phyloP scores from a whole-genome alignment of 1,140 invertebrate genomes.

The Listronotus oregonensis region DNA sequence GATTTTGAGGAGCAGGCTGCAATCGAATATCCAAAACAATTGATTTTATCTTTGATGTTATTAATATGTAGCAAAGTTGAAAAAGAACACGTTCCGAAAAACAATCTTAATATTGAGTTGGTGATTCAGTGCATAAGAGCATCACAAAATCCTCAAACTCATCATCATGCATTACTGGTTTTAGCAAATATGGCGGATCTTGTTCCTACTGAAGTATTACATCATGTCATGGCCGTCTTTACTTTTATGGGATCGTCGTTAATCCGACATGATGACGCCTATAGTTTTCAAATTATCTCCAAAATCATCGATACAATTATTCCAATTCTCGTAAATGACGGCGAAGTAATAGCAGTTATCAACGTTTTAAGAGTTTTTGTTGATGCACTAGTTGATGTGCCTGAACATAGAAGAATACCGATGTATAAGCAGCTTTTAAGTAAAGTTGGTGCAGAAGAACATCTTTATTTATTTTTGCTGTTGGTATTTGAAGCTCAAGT shows the following conservation, averaged over 20 bases:
- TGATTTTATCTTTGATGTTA: conserved; percentile 78
- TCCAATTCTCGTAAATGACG: conserved; percentile 75
- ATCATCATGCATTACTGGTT: conserved; percentile 86
- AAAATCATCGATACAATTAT: conserved; percentile 90
- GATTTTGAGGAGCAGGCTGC: conserved; percentile 80
- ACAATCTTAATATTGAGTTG: conserved; percentile 76
- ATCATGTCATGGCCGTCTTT: conserved; percentile 93
- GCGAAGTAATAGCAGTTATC: conserved; percentile 59
- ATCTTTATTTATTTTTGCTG: conserved; percentile 79
- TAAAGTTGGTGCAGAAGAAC: conserved; percentile 69
- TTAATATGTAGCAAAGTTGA: conserved; percentile 65
- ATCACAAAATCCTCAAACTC: conserved; percentile 91
- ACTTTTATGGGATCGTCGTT: conserved; percentile 94
- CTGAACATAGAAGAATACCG: conserved; percentile 80
- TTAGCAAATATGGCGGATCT: conserved; percentile 76
- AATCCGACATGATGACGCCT: conserved; percentile 88
- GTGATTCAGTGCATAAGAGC: conserved; percentile 86
- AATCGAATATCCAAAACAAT: conserved; percentile 89
- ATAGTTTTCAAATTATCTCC: conserved; percentile 90
- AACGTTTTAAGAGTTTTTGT: conserved; percentile 87
- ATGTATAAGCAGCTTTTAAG: conserved; percentile 80
- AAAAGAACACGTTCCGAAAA: conserved; percentile 62
- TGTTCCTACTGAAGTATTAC: conserved; percentile 80
- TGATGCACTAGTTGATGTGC: conserved; percentile 85
- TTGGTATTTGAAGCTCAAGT: conserved; percentile 73